These are phyloP conservation scores for Eurystomus glaucurus DNA, from an alignment of 2,797 vertebrate genomes.

Conservation along the genomic window DNA sequence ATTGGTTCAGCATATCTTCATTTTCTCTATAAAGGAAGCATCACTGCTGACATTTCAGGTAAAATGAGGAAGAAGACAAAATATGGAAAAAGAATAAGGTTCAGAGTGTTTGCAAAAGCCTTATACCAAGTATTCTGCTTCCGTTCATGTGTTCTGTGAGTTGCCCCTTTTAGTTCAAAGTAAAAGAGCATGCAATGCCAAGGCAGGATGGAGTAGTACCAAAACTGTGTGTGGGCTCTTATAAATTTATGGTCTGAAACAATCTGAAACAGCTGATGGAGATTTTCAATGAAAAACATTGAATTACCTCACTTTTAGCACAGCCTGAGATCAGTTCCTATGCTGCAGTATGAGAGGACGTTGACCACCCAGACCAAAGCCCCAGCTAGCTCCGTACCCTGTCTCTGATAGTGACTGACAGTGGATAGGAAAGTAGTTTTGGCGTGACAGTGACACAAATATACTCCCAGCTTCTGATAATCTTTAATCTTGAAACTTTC, in stretches of 20 bases:
- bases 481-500: background rate
- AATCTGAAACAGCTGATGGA: constrained; percentile 12
- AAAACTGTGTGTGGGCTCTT: background rate
- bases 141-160: background rate
- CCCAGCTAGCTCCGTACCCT: background rate
- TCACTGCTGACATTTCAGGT: background rate
- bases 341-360: background rate
- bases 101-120: background rate
- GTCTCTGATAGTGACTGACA: background rate
- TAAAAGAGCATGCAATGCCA: background rate
- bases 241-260: background rate
- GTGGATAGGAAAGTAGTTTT: background rate
- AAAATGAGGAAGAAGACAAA: background rate
- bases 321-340: background rate
- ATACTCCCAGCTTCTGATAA: background rate
- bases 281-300: background rate
- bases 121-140: background rate
- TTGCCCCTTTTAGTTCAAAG: background rate
- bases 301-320: background rate
- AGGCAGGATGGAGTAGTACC: background rate
- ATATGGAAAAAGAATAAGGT: background rate
- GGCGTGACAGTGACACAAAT: background rate
- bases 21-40: background rate
- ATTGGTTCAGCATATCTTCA: fast-evolving
- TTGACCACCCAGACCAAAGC: background rate